Percentiles rank a stretch among this genome's conserved stretches.
These are phyloP conservation scores for Drosophila barbarae DNA, from an alignment of 2,888 invertebrate genomes.

Conservation along the genomic window DNA sequence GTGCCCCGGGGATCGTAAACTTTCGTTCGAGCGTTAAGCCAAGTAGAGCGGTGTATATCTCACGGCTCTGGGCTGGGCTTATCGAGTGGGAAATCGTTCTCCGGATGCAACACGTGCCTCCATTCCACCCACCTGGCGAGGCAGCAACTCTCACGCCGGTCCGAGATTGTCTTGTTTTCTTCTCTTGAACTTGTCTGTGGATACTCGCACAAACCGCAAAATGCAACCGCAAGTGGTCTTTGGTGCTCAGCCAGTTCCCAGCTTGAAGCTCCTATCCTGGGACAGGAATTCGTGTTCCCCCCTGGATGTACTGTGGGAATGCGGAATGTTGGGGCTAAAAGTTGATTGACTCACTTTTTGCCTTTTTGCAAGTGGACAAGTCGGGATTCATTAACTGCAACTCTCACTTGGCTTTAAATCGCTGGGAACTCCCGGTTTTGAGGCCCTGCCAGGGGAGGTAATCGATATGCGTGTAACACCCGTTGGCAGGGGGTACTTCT, in stretches of 20 bases:
- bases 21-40: constrained; percentile 32
- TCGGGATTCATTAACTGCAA: constrained; percentile 59
- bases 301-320: constrained; percentile 65
- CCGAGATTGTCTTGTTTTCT: constrained; percentile 7
- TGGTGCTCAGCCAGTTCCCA: constrained; percentile 21
- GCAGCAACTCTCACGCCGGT: constrained; percentile 57
- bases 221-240: constrained; percentile 47
- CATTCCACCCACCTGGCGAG: constrained; percentile 8
- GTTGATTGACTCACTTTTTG: constrained; percentile 66
- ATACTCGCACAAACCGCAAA: constrained; percentile 54
- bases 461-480: constrained; percentile 68
- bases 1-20: constrained; percentile 35
- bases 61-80: constrained; percentile 18
- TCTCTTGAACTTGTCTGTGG: constrained; percentile 6
- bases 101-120: constrained; percentile 51
- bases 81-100: constrained; percentile 38
- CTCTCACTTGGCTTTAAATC: constrained; percentile 37
- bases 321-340: constrained; percentile 45
- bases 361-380: constrained; percentile 32
- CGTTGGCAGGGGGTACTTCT: constrained; percentile 28
- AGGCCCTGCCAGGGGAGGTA: constrained; percentile 47
- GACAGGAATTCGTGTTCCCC: constrained; percentile 39
- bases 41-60: constrained; percentile 6
- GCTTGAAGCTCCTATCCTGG: constrained; percentile 50
- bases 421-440: constrained; percentile 8